Evolutionary conservation across 2,888 invertebrate species (phyloP).

Genomic region (Drosophila rellima): DNA sequence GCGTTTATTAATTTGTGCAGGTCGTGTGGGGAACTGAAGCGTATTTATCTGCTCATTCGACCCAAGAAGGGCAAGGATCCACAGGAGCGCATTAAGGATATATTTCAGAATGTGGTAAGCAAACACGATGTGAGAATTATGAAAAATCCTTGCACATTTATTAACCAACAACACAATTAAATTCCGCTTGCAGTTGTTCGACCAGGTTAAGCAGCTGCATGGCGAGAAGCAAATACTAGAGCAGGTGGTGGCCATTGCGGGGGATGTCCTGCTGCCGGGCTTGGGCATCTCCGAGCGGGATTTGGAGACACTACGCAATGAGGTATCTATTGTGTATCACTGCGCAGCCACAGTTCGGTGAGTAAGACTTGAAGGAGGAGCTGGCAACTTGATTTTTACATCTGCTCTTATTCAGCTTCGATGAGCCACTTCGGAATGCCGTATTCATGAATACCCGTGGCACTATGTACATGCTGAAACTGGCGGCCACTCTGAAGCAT

Average conservation of each 20-base stretch:
- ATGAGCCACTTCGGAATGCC: constrained; percentile 95
- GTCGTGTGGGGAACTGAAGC: constrained; percentile 91
- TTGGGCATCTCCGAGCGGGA: constrained; percentile 90
- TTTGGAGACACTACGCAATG: constrained; percentile 88
- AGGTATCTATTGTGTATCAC: constrained; percentile 95
- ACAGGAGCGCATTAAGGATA: constrained; percentile 91
- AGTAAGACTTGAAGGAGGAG: constrained; percentile 7
- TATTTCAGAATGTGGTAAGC: constrained; percentile 93
- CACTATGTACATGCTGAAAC: constrained; percentile 93
- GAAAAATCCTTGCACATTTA: constrained; percentile 38
- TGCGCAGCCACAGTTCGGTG: constrained; percentile 90
- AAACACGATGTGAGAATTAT: constrained; percentile 19
- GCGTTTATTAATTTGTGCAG: constrained; percentile 84
- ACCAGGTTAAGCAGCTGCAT: constrained; percentile 88
- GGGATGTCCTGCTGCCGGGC: constrained; percentile 90
- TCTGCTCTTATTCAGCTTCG: constrained; percentile 88
- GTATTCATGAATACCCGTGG: constrained; percentile 97
- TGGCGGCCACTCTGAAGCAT: constrained; percentile 92
- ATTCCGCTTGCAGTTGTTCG: constrained; percentile 89
- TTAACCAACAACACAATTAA: constrained; percentile 13
- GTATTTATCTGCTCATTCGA: constrained; percentile 93
- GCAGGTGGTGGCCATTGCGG: constrained; percentile 89
- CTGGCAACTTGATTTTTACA: not conserved
- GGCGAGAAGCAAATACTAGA: constrained; percentile 89
- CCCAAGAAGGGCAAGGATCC: constrained; percentile 94